Conservation (phyloP, 2,113 vertebrate species). For the Oryzias celebensis region DNA sequence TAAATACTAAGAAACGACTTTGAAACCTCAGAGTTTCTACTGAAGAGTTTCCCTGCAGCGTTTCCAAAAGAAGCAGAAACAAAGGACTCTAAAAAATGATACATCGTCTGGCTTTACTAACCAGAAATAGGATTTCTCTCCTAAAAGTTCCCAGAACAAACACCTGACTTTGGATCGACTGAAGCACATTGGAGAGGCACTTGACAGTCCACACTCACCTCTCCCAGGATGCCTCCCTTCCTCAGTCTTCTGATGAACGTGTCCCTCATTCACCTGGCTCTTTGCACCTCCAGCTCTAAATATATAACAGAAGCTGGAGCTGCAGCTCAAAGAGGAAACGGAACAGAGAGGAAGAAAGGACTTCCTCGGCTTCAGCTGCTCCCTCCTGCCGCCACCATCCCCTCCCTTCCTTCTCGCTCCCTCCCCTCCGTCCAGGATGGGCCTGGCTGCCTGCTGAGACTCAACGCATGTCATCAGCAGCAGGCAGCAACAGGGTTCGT, state of each 20-base stretch:
- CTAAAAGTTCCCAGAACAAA: neutral
- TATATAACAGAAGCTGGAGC: conserved; percentile 30
- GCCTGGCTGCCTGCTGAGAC: conserved; percentile 40
- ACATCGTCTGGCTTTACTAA: neutral
- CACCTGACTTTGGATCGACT: neutral
- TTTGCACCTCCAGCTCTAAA: conserved; percentile 11
- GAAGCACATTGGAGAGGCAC: no score
- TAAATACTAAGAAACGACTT: no score
- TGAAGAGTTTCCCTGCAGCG: no score
- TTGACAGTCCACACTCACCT: conserved; percentile 47
- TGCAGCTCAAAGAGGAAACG: conserved; percentile 44
- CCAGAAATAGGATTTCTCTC: neutral
- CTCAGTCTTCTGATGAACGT: conserved; percentile 6
- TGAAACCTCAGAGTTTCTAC: no score
- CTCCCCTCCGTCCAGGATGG: conserved; percentile 34
- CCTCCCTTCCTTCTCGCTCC: conserved; percentile 21
- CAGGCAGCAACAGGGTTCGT: conserved; percentile 50
- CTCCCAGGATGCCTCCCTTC: conserved; percentile 11
- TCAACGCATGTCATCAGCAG: conserved; percentile 45
- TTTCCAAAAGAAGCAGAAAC: no score
- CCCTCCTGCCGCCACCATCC: conserved; percentile 38
- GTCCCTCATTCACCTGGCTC: conserved; percentile 16
- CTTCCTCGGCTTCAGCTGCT: conserved; percentile 59
- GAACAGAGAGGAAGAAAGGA: conserved; percentile 46
- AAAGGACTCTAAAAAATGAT: no score